phyloP scores from a whole-genome alignment of 37 sponge, comb jelly and placozoan species.

The Axinella damicornis region DNA sequence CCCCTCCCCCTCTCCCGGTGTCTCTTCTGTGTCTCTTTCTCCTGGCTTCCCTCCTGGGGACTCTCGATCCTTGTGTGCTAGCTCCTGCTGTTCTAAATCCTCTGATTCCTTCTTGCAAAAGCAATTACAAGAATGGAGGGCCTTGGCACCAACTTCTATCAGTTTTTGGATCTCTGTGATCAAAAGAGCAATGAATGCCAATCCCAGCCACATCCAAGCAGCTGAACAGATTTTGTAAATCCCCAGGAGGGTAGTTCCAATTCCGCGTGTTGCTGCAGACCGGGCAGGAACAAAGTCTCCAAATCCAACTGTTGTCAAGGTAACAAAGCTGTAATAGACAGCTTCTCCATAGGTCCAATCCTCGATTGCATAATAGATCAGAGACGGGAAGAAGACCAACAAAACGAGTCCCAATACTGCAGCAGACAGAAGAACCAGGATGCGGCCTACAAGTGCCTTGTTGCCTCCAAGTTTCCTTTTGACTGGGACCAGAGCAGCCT shows the following conservation, averaged over 20 bases:
- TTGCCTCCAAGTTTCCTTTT: neutral
- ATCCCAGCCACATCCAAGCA: conserved; percentile 76
- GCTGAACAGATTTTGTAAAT: conserved; percentile 31
- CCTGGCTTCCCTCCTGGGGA: too few species aligned
- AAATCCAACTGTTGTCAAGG: conserved; percentile 91
- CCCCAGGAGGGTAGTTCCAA: neutral
- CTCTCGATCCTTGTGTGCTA: too few species aligned
- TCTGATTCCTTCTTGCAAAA: too few species aligned
- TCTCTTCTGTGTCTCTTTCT: too few species aligned
- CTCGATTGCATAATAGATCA: conserved; percentile 70
- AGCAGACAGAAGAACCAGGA: neutral
- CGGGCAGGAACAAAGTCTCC: conserved; percentile 83
- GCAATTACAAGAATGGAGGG: too few species aligned
- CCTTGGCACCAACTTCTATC: too few species aligned
- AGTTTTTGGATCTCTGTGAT: conserved; percentile 36
- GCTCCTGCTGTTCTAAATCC: too few species aligned
- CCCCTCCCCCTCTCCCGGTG: too few species aligned
- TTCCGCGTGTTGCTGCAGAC: neutral
- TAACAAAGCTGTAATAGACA: conserved; percentile 72
- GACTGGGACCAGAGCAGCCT: neutral
- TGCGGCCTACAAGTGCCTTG: neutral
- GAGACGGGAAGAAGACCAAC: conserved; percentile 73
- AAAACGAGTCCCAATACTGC: conserved; percentile 31
- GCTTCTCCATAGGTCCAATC: conserved; percentile 72
- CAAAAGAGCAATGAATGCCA: conserved; percentile 73